Percentiles rank a stretch among this genome's conserved stretches.
Evolutionary conservation across 92 coral and sea anemone species (phyloP).

Genomic region (Montipora capitata): DNA sequence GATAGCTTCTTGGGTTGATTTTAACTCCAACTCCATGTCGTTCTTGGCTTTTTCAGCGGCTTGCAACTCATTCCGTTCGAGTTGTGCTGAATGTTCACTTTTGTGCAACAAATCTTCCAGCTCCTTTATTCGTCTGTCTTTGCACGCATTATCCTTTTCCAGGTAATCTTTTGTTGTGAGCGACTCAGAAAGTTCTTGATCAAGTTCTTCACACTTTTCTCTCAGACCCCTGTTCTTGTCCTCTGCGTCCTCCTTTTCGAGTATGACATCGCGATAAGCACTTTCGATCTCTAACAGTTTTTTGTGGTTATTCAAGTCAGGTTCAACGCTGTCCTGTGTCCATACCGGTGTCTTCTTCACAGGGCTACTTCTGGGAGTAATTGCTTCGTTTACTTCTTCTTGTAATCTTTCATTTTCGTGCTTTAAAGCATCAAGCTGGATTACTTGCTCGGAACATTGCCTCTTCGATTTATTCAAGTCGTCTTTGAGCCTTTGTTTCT

Average conservation of each 20-base stretch:
- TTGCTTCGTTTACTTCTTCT: conserved; percentile 57
- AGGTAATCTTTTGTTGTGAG: conserved; percentile 83
- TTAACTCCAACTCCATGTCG: conserved; percentile 47
- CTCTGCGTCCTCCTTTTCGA: conserved; percentile 87
- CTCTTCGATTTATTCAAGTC: conserved; percentile 82
- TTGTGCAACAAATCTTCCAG: conserved; percentile 33
- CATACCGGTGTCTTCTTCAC: conserved; percentile 17
- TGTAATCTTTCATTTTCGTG: conserved; percentile 89
- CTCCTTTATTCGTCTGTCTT: conserved; percentile 17
- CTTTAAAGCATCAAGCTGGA: conserved; percentile 81
- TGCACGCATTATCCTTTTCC: conserved; percentile 82
- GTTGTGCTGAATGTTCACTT: conserved; percentile 29
- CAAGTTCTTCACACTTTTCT: conserved; percentile 77
- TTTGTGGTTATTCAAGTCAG: conserved; percentile 72
- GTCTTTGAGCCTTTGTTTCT: conserved; percentile 83
- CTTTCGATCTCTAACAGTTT: conserved; percentile 83
- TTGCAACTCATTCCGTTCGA: conserved; percentile 40
- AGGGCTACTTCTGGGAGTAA: neutral
- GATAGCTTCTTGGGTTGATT: conserved; percentile 7
- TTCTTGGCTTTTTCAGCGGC: conserved; percentile 9
- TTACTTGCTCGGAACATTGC: conserved; percentile 80
- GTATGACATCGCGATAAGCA: conserved; percentile 73
- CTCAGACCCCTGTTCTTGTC: conserved; percentile 78
- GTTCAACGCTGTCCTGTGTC: conserved; percentile 59
- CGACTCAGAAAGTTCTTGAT: conserved; percentile 70